Evolutionary conservation across 92 coral and sea anemone genomes (phyloP).

Genomic region (Phenganax marumi): DNA sequence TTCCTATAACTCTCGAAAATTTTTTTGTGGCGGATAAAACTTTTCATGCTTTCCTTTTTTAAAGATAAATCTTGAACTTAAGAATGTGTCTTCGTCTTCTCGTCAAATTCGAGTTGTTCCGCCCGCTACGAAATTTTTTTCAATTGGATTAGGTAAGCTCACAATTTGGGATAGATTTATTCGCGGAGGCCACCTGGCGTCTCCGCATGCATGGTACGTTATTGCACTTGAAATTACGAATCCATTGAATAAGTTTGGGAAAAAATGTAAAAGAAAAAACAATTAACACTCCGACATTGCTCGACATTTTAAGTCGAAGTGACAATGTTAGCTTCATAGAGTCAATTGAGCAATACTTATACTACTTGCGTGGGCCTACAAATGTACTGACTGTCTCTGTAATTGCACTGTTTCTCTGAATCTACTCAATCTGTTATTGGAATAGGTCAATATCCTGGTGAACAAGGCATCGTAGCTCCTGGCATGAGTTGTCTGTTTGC

Average conservation of each 20-base stretch:
- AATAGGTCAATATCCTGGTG: conserved; percentile 88
- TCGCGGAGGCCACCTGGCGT: neutral
- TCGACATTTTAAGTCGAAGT: too few relatives aligned
- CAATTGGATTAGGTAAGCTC: conserved; percentile 91
- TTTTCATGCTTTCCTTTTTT: neutral
- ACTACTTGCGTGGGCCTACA: neutral
- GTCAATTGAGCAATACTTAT: too few relatives aligned
- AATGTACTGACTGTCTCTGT: neutral
- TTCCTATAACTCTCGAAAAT: too few relatives aligned
- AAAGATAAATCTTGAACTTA: conserved; percentile 78
- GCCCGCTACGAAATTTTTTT: conserved; percentile 81
- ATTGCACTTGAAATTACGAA: too few relatives aligned
- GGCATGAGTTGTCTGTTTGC: conserved; percentile 95
- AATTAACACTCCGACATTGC: too few relatives aligned
- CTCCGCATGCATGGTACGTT: too few relatives aligned
- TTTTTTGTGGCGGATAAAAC: too few relatives aligned
- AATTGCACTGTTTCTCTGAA: neutral
- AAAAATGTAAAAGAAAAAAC: too few relatives aligned
- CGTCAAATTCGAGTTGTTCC: conserved; percentile 90
- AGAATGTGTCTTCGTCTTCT: conserved; percentile 93
- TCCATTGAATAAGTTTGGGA: too few relatives aligned
- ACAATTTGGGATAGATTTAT: neutral
- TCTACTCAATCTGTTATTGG: neutral
- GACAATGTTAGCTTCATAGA: too few relatives aligned
- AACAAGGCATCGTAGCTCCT: conserved; percentile 92